Base-by-base conservation (phyloP, 2,113 vertebrate genomes). In the Xyliphius kryptos region DNA sequence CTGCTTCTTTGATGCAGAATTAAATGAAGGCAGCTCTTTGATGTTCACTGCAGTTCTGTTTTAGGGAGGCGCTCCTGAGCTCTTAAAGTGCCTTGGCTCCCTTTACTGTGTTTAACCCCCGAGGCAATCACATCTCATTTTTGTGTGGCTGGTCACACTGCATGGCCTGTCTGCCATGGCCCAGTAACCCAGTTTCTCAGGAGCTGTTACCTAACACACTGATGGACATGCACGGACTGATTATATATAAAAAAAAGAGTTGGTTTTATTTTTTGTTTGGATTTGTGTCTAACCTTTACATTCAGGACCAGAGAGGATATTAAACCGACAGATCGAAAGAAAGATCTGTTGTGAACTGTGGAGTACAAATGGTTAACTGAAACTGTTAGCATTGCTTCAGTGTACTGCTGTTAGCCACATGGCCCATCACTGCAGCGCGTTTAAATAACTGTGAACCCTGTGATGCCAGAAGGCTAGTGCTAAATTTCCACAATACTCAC, bases 111-210 rank as follows among this genome's bases (percentile, higher is more conserved):
- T 16, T 38, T 5, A 60, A 71, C 48, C 20, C 55, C 60, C 38
- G 26, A 50, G 37, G 13, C 12, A 48, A 32, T 10, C 68, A 38
- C 57, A 52, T 69, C 57, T 78, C 88, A 90, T 81, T 94, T 94
- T 64, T 87, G 90, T 89, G 68, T 86, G 89, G 80, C 84, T 75
- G 86, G 91, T 92, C 91, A 92, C 88, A 79, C 80, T 81, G 77
- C 84, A 85, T 79, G 71, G 84, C 86, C 83, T 84, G 86, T 82
- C 85, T 87, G 87, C 89, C 87, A 87, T 91, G 89, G 85, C 91
- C 92, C 86, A 94, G 88, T 95, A 90, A 94, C 92, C 92, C 90
- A 95, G 87, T 91, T 95, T 91, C 81, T 72, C 74, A 82, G 49
- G 47, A 75, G 81, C 83, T 85, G 79, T 90, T 88, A 91, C 81